Conservation (phyloP, 92 coral and sea anemone genomes). For the Nematostella vectensis region DNA sequence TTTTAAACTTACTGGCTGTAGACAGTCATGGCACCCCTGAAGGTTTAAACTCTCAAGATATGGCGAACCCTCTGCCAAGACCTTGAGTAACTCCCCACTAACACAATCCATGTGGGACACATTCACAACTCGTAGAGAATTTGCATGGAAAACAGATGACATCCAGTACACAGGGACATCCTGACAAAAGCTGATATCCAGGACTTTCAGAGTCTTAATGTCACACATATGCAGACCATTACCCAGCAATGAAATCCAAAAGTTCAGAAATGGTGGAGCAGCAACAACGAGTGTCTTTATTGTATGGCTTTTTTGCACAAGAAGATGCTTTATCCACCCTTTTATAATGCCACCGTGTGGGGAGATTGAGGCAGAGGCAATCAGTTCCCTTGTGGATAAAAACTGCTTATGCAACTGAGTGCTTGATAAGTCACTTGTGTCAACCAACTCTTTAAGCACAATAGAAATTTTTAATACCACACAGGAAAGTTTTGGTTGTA, state of each 20-base stretch:
- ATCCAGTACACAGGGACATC: constrained; percentile 36
- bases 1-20: constrained; percentile 27
- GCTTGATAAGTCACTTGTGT: neutral
- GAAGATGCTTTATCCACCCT: constrained; percentile 21
- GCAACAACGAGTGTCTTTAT: constrained; percentile 10
- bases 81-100: constrained; percentile 10
- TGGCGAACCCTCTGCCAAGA: constrained; percentile 27
- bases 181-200: constrained; percentile 26
- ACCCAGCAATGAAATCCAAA: constrained; percentile 33
- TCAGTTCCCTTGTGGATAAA: constrained; percentile 9
- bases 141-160: constrained; percentile 17
- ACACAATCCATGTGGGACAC: constrained; percentile 37
- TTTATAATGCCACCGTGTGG: constrained; percentile 21
- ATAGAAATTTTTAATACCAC: constrained; percentile 11
- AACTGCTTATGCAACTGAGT: constrained; percentile 17
- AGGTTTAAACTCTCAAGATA: constrained; percentile 22
- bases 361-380: constrained; percentile 9
- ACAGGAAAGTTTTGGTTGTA: constrained; percentile 14
- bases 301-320: neutral
- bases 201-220: constrained; percentile 3
- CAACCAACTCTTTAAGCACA: constrained; percentile 2
- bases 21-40: constrained; percentile 33
- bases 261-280: constrained; percentile 25
- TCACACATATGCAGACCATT: constrained; percentile 19
- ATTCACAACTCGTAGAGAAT: constrained; percentile 22